phyloP scores from a whole-genome alignment of 2,888 invertebrate species.

The Sarcophaga rosellei region DNA sequence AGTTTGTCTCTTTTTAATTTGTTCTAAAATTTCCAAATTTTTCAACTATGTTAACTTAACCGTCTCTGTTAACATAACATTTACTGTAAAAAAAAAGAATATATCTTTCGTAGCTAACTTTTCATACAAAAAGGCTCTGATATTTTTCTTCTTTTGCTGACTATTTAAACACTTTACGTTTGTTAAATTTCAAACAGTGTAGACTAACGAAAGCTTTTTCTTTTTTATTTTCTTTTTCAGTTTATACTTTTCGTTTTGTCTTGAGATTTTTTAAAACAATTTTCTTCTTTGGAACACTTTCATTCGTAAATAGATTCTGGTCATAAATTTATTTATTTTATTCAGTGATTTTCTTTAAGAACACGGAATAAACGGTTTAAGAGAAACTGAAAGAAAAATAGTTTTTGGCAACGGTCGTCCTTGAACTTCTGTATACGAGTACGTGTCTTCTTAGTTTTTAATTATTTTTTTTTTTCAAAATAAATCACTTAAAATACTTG shows the following conservation, averaged over 20 bases:
- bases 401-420: constrained; percentile 45
- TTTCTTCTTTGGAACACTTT: background rate
- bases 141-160: background rate
- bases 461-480: constrained; percentile 27
- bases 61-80: too few relatives aligned
- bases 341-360: constrained; percentile 15
- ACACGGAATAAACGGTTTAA: constrained; percentile 18
- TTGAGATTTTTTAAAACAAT: background rate
- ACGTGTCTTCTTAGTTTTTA: constrained; percentile 19
- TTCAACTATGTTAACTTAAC: too few relatives aligned
- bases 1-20: too few relatives aligned
- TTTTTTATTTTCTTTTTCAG: background rate
- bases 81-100: too few relatives aligned
- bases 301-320: constrained; percentile 10
- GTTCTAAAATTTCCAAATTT: too few relatives aligned
- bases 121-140: too few relatives aligned
- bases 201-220: constrained; percentile 16
- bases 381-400: background rate
- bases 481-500: constrained; percentile 24
- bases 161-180: constrained; percentile 30
- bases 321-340: constrained; percentile 25
- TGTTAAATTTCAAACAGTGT: constrained; percentile 29
- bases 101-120: too few relatives aligned
- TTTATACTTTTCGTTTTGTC: constrained; percentile 20
- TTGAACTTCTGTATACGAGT: constrained; percentile 42